Percentiles rank a stretch among this genome's conserved stretches.
Evolutionary conservation across 2,113 vertebrate species (phyloP).

Genomic region (Tyrannus savana): DNA sequence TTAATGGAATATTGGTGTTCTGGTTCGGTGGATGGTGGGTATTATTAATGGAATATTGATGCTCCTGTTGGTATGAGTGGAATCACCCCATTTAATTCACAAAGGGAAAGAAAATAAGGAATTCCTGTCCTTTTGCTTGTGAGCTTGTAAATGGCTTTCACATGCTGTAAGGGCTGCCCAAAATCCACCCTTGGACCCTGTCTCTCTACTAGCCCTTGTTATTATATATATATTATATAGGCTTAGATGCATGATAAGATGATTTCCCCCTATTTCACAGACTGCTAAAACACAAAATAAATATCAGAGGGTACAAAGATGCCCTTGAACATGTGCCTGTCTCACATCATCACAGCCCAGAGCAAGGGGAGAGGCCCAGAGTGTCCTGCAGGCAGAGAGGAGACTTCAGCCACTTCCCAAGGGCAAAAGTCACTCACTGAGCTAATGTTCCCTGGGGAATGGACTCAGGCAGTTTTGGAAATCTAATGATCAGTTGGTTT

Average conservation of each 20-base stretch:
- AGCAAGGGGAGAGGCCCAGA: background rate
- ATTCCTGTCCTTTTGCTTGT: background rate
- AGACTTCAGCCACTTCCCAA: background rate
- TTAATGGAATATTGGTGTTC: too few species aligned
- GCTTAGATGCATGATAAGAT: rapidly evolving
- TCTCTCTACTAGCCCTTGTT: too few species aligned
- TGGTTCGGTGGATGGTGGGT: too few species aligned
- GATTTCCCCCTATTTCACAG: background rate
- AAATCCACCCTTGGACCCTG: too few species aligned
- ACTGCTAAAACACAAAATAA: background rate
- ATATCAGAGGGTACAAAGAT: too few species aligned
- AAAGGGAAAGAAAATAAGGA: background rate
- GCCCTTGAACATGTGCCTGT: background rate
- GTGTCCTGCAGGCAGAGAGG: background rate
- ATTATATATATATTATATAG: too few species aligned
- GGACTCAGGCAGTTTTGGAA: background rate
- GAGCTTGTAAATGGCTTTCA: background rate
- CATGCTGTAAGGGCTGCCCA: background rate
- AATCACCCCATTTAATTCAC: background rate
- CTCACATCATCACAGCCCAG: background rate
- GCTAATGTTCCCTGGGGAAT: background rate
- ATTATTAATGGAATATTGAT: too few species aligned
- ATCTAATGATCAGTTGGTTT: background rate
- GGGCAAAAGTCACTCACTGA: background rate
- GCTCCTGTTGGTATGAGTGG: background rate